Conservation (phyloP, 2,888 invertebrate genomes). For the Ophioninae sp. region DNA sequence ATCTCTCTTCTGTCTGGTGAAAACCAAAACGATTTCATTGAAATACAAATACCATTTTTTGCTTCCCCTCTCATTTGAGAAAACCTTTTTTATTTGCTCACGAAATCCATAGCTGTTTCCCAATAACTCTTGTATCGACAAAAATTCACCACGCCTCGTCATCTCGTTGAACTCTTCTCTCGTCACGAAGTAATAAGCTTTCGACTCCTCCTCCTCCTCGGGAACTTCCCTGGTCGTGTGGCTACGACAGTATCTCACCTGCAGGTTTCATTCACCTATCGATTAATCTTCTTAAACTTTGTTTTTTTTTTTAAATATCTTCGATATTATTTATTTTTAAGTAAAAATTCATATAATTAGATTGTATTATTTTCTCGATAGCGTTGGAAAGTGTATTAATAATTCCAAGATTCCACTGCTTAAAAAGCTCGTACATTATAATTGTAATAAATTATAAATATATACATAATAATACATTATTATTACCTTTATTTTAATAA, state of each 20-base stretch:
- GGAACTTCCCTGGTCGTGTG: conserved; percentile 78
- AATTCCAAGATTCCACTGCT: no score
- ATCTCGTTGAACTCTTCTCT: conserved; percentile 78
- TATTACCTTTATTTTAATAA: no score
- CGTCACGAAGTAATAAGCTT: conserved; percentile 75
- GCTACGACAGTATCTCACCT: conserved; percentile 75
- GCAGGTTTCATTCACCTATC: background rate
- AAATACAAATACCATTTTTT: no score
- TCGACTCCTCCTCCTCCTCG: conserved; percentile 71
- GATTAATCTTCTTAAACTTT: background rate
- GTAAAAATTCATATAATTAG: no score
- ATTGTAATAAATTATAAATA: no score
- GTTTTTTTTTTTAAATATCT: background rate
- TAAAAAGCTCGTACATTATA: no score
- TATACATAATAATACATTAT: no score
- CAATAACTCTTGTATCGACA: conserved; percentile 78
- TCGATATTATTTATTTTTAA: background rate
- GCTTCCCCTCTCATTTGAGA: background rate
- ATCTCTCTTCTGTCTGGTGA: conserved; percentile 79
- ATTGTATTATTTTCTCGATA: no score
- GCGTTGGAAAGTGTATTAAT: no score
- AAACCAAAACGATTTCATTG: no score
- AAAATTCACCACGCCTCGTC: conserved; percentile 79
- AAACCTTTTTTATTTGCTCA: conserved; percentile 65
- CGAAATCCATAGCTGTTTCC: conserved; percentile 81